A percentile compares a stretch with the other conserved stretches of the same genome.
phyloP scores from a whole-genome alignment of 1,140 invertebrate genomes.

The Ostrea edulis region DNA sequence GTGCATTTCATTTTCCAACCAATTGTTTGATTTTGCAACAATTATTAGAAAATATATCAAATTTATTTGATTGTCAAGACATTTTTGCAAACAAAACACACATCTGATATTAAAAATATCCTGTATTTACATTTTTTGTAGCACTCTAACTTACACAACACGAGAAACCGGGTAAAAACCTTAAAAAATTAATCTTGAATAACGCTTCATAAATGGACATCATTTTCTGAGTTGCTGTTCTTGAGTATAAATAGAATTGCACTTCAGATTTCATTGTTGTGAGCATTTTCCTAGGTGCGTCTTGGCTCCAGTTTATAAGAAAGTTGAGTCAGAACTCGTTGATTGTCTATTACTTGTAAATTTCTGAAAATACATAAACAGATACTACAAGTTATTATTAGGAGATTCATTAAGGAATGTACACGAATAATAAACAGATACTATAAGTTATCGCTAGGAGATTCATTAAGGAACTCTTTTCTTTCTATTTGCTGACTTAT shows the following conservation, averaged over 20 bases:
- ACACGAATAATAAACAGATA: conserved; percentile 3
- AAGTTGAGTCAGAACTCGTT: conserved; percentile 86
- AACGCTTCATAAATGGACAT: neutral
- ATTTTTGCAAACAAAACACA: neutral
- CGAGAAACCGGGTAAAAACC: conserved; percentile 11
- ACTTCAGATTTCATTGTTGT: neutral
- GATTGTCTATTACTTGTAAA: conserved; percentile 89
- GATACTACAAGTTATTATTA: neutral
- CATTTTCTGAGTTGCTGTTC: neutral
- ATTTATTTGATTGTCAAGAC: conserved; percentile 35
- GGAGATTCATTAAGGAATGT: neutral
- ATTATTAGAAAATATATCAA: neutral
- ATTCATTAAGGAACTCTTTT: neutral
- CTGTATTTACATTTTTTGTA: neutral
- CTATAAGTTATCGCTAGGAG: neutral
- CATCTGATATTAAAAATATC: conserved; percentile 16
- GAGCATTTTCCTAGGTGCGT: conserved; percentile 62
- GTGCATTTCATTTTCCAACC: too few species aligned
- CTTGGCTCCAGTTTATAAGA: conserved; percentile 83
- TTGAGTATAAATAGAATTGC: conserved; percentile 12
- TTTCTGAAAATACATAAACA: conserved; percentile 76
- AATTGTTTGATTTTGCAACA: too few species aligned
- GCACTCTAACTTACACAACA: neutral
- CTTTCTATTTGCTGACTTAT: neutral
- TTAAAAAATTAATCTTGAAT: neutral